Evolutionary conservation across 2,797 vertebrate species (phyloP).

Genomic region (Alca torda): DNA sequence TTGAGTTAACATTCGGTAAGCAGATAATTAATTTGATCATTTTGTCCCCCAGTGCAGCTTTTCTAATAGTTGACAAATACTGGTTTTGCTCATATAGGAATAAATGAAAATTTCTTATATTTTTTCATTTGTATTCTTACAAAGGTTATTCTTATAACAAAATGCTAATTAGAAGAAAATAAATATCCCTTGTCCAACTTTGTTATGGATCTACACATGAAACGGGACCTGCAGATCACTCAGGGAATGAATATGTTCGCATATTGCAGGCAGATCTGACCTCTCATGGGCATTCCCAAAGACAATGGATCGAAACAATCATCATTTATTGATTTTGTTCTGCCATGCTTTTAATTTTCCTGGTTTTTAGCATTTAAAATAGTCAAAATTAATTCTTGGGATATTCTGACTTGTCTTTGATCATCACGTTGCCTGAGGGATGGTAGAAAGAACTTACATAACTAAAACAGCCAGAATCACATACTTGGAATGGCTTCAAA

Average conservation of each 20-base stretch:
- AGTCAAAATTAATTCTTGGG: background rate
- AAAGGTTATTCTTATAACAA: background rate
- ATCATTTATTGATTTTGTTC: background rate
- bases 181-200: background rate
- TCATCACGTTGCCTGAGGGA: background rate
- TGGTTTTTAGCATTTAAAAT: background rate
- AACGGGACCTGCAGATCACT: background rate
- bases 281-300: background rate
- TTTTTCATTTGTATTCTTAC: background rate
- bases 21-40: background rate
- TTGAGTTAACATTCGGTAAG: background rate
- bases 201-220: background rate
- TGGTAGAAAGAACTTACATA: background rate
- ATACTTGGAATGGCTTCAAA: background rate
- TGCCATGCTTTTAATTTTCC: background rate
- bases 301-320: background rate
- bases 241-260: background rate
- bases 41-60: background rate
- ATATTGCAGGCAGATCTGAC: background rate
- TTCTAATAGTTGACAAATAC: background rate
- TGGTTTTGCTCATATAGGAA: background rate
- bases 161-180: background rate
- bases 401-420: background rate
- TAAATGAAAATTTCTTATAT: background rate
- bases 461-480: background rate